Evolutionary conservation across 2,113 vertebrate genomes (phyloP).

Genomic region (Otolemur garnettii): DNA sequence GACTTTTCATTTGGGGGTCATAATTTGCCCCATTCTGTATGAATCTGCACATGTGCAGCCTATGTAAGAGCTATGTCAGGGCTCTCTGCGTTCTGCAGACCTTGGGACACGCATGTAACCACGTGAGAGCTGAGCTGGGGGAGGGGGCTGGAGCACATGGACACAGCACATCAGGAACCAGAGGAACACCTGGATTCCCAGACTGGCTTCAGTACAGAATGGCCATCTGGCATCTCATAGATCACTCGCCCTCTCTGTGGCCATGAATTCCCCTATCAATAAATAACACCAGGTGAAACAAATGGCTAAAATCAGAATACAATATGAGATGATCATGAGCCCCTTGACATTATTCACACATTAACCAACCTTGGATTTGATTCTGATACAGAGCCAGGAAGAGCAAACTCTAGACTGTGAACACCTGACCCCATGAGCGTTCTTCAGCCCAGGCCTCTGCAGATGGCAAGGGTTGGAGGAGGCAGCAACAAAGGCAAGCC

Average conservation of each 20-base stretch:
- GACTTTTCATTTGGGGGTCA: not conserved
- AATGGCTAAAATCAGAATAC: not conserved
- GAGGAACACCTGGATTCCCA: not conserved
- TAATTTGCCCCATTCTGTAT: not conserved
- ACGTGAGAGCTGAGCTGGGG: accelerated
- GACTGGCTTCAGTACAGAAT: not conserved
- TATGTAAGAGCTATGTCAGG: not conserved
- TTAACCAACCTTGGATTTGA: not conserved
- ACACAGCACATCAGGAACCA: not conserved
- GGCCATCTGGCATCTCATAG: not conserved
- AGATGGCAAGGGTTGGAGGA: accelerated
- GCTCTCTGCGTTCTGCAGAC: not conserved
- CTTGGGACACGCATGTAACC: not conserved
- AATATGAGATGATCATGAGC: too few species aligned
- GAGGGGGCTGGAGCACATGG: not conserved
- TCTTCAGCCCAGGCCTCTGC: not conserved
- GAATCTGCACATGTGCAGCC: not conserved
- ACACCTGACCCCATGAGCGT: not conserved
- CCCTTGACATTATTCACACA: not conserved
- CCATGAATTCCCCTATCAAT: not conserved
- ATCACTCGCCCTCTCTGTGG: not conserved
- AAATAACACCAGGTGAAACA: not conserved
- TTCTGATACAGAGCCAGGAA: not conserved
- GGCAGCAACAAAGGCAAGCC: not conserved
- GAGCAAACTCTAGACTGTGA: not conserved